Base-by-base conservation (phyloP, 2,113 vertebrate species). In the Coreoperca whiteheadi region DNA sequence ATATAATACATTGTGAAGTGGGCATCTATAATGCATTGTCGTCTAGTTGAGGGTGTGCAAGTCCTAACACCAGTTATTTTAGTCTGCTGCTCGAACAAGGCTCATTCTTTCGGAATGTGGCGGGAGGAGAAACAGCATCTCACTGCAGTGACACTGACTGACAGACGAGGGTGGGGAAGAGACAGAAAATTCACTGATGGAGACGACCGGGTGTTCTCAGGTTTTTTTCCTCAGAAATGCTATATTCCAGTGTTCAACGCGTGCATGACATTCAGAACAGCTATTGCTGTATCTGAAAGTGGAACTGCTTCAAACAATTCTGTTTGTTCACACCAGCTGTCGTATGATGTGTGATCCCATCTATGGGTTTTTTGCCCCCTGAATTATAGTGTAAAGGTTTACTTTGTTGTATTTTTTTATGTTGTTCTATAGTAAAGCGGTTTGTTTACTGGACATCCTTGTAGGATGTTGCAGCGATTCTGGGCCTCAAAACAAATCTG, bases 11-110 rank as follows among this genome's bases (percentile, higher is more conserved):
- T 28, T 77, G 82, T 74, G 87, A 90, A 83, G 79, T 79, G 83
- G 68, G 79, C 84, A 91, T 93, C 59, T 67, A 91, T 92, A 88
- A 92, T 91, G 79, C 85, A 92, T 78, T 2, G 8, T 28, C 56
- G 25, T 71, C 59, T 14, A 51, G 76, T 30, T 30, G 74, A 59
- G 69, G 60, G 77, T 28, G 68, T 37, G 30, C 18, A 10, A 68
- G 73, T 48, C 72, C 48, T 50, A 78, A 73, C 14, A 6, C 8
- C 76, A 28, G 70, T 71, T 81, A 65, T 81, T 86, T 85, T 7
- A 50, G 68, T 54, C 23, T 23, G 75, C 63, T 0, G 16, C 73
- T 81, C 37, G 32, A 59, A 4, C n/a, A 4, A 23, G 2, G 64
- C 70, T 72, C 41, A 15, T 75, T 73, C n/a, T 50, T 39, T 66